phyloP scores from a whole-genome alignment of 2,888 invertebrate genomes.

The Miltochrista miniata region DNA sequence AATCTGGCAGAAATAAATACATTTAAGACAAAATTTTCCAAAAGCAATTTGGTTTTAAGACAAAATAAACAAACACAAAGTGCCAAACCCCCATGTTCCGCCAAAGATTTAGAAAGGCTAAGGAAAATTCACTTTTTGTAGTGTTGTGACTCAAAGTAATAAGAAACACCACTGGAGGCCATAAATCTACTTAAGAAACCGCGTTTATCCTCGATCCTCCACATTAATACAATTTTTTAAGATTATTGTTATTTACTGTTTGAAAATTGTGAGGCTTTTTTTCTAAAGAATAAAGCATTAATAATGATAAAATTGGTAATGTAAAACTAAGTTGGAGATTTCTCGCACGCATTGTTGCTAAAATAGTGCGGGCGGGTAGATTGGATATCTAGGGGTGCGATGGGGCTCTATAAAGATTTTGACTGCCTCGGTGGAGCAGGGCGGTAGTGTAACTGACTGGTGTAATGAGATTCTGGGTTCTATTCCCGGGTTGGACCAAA shows the following conservation, averaged over 20 bases:
- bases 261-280: slow-evolving; percentile 26
- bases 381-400: too few relatives aligned
- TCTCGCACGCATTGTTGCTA: too few relatives aligned
- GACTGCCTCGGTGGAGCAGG: too few relatives aligned
- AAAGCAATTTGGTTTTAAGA: slow-evolving; percentile 15
- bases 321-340: too few relatives aligned
- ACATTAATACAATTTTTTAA: slow-evolving; percentile 62
- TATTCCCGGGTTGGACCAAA: too few relatives aligned
- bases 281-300: slow-evolving; percentile 23
- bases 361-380: too few relatives aligned
- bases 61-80: slow-evolving; percentile 38
- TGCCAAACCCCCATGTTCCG: slow-evolving; percentile 29
- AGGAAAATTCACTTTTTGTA: slow-evolving; percentile 51
- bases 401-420: too few relatives aligned
- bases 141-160: slow-evolving; percentile 47
- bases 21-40: neutral
- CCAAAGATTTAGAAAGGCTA: slow-evolving; percentile 48
- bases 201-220: slow-evolving; percentile 55
- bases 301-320: slow-evolving; percentile 1
- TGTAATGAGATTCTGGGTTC: too few relatives aligned
- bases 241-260: slow-evolving; percentile 52
- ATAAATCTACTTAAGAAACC: slow-evolving; percentile 58
- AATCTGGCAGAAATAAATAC: too few relatives aligned
- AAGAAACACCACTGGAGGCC: slow-evolving; percentile 54
- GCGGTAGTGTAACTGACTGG: too few relatives aligned